Base-by-base conservation (phyloP, 2,888 invertebrate genomes). In the Copidosoma aretas region DNA sequence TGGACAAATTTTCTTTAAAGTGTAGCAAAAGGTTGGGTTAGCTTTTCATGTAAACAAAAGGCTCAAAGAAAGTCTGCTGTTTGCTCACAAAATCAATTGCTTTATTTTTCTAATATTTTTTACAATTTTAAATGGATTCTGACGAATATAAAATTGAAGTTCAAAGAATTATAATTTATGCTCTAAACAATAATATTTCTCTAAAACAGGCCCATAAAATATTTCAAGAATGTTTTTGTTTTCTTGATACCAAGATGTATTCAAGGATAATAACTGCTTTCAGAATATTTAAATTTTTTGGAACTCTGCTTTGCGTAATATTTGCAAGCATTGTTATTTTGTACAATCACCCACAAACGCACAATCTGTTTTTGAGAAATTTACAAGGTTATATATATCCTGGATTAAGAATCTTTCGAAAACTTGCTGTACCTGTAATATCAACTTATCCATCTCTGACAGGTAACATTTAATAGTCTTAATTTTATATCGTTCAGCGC, bases 311-410 rank as follows among this genome's bases (percentile, higher is more conserved):
- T 76, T 62, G 79, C 82, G 60, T 79, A 25, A 78, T 85, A 41
- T 75, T 86, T 65, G 73, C 86, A 64, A 85, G 85, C 77, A 57
- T 72, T 17, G 75, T 86, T 73, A 73, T 86, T 70, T 76, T 86
- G 59, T 85, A 86, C 75, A 87, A 90, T 76, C 89, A 88, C 78
- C 89, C 89, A 78, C 86, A 88, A 24, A 87, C 91, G 15, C 89
- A 90, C 71, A 90, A 88, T 80, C 86, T 89, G 74, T 84, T 92
- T 73, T 84, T 91, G 74, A 88, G 92, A 80, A 90, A 91, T 83
- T 86, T 93, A 25, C 93, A 94, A 83, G 91, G 91, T 68, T 89
- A 90, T 76, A 92, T 94, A 75, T 93, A 94, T 85, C 94, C 94
- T 14, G 91, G 91, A 15, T 87, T 94, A 84, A 89, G 91, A 77